Conservation (phyloP, 2,113 vertebrate species). For the Serinus canaria region DNA sequence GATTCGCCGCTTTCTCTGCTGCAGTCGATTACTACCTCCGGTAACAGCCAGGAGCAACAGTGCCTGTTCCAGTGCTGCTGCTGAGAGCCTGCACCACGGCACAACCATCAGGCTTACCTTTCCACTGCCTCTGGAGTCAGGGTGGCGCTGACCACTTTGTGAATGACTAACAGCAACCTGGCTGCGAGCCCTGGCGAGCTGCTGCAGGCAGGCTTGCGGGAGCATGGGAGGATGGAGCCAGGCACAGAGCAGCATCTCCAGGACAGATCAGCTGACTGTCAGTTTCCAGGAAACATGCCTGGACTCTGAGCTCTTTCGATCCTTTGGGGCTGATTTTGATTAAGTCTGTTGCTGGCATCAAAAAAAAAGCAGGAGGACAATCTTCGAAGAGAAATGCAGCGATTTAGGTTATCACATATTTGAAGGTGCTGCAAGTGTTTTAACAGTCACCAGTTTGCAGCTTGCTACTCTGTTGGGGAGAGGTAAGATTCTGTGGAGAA, state of each 20-base stretch:
- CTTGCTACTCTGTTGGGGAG: background rate
- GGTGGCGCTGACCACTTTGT: background rate
- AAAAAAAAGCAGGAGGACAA: conserved; percentile 7
- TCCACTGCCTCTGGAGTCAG: background rate
- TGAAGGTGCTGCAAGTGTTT: background rate
- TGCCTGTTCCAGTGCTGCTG: background rate
- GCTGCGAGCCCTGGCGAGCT: background rate
- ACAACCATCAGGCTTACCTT: background rate
- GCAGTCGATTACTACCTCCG: conserved; percentile 93
- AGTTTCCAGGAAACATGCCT: conserved; percentile 51
- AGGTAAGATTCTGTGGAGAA: conserved; percentile 45
- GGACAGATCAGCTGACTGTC: conserved; percentile 26
- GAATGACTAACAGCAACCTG: conserved; percentile 18
- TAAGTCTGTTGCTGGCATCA: background rate
- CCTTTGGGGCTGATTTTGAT: conserved; percentile 41
- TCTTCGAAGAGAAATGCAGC: background rate
- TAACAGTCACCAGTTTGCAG: background rate
- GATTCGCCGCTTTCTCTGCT: conserved; percentile 95
- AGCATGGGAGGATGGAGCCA: background rate
- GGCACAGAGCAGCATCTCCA: background rate
- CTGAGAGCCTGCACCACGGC: background rate
- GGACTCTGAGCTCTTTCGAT: background rate
- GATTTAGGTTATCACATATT: background rate
- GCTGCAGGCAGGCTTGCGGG: background rate
- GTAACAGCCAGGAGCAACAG: conserved; percentile 56